A percentile compares a stretch with the other conserved stretches of the same genome.
Evolutionary conservation across 2,797 vertebrate genomes (phyloP).

Genomic region (Danionella dracula): DNA sequence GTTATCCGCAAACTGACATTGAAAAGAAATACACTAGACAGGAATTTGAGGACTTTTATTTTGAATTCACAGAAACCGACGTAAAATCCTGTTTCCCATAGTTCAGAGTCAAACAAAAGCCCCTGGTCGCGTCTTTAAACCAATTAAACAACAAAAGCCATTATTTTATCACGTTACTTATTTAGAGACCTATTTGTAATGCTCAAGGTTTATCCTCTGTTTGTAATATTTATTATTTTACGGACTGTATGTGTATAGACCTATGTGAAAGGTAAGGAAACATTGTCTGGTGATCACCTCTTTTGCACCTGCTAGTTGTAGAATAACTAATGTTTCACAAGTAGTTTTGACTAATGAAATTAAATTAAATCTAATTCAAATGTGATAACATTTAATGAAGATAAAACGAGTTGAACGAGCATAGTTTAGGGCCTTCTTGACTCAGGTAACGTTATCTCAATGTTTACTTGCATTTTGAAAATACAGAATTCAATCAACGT

Average conservation of each 20-base stretch:
- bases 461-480: too few species aligned
- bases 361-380: too few species aligned
- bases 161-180: neutral
- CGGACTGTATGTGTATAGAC: neutral
- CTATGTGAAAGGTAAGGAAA: conserved; percentile 12
- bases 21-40: too few species aligned
- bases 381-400: too few species aligned
- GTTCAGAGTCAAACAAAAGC: conserved; percentile 34
- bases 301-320: conserved; percentile 14
- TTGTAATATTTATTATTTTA: neutral
- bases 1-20: too few species aligned
- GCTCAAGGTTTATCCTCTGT: neutral
- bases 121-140: neutral
- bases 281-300: neutral
- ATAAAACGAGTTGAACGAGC: too few species aligned
- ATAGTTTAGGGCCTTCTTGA: too few species aligned
- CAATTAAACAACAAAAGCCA: neutral
- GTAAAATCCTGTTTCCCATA: conserved; percentile 24
- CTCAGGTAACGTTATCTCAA: too few species aligned
- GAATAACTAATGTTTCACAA: too few species aligned
- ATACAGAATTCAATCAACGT: too few species aligned
- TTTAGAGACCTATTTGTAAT: neutral
- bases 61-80: too few species aligned
- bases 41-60: conserved; percentile 15
- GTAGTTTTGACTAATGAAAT: too few species aligned